phyloP scores from a whole-genome alignment of 2,113 vertebrate genomes.

The Catharus minimus region DNA sequence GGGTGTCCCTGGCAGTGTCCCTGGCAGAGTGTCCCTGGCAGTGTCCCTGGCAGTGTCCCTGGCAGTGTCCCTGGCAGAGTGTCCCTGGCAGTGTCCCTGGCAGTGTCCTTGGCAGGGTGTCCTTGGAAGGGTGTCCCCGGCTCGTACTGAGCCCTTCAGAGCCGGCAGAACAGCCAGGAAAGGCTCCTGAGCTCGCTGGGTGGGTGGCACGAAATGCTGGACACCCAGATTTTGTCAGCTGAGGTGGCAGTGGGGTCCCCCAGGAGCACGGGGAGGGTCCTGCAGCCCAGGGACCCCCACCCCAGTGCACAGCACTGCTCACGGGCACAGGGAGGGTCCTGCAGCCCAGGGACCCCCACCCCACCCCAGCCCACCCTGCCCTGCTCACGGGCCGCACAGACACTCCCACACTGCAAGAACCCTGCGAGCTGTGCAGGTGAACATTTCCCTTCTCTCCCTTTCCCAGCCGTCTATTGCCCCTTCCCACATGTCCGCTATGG shows the following conservation, averaged over 20 bases:
- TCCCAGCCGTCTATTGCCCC: background rate
- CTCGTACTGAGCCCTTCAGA: accelerated
- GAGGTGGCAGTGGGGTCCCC: background rate
- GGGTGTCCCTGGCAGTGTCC: no score
- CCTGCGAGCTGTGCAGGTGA: accelerated
- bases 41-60: no score
- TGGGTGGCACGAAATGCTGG: accelerated
- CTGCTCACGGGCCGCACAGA: accelerated
- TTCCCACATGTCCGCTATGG: accelerated
- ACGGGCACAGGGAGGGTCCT: accelerated
- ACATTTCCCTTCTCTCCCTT: background rate
- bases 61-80: no score
- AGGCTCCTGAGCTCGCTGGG: no score
- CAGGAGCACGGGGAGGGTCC: background rate
- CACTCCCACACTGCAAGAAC: accelerated
- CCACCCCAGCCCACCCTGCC: background rate
- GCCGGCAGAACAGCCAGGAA: background rate
- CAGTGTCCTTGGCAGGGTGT: accelerated
- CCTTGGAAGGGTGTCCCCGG: accelerated
- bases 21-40: no score
- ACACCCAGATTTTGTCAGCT: background rate
- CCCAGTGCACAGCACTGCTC: background rate
- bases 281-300: no score
- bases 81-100: no score
- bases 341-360: background rate